These are phyloP conservation scores for Phalacrocorax aristotelis DNA, from an alignment of 2,113 vertebrate genomes.

Conservation along the genomic window DNA sequence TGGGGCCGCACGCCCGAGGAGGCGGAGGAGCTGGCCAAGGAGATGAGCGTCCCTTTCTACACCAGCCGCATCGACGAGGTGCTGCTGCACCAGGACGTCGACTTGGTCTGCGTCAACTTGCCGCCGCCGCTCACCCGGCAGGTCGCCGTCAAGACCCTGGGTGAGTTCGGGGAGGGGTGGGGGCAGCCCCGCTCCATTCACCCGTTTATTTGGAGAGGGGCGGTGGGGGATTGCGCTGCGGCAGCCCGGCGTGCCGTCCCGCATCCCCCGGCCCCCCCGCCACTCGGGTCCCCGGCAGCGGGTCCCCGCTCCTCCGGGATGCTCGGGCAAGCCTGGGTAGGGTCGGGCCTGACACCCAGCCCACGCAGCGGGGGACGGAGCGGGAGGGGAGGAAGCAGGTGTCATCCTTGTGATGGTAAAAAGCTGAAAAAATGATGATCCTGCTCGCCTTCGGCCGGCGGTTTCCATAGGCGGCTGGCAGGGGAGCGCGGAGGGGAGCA, in stretches of 20 bases:
- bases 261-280: neutral
- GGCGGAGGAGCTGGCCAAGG: constrained; percentile 96
- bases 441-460: neutral
- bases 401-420: neutral
- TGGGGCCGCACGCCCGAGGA: constrained; percentile 97
- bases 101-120: constrained; percentile 96
- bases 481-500: neutral
- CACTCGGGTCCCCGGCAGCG: neutral
- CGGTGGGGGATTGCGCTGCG: neutral
- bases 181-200: neutral
- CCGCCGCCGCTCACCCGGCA: constrained; percentile 94
- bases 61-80: constrained; percentile 98
- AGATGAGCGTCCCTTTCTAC: constrained; percentile 96
- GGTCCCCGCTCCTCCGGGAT: neutral
- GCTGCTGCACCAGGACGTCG: constrained; percentile 95
- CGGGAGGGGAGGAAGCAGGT: neutral
- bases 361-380: neutral
- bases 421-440: neutral
- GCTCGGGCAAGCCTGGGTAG: neutral
- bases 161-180: constrained; percentile 73
- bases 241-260: neutral
- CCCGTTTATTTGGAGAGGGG: neutral
- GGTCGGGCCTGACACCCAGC: neutral
- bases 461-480: neutral
- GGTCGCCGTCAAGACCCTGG: constrained; percentile 96